Evolutionary conservation across 2,797 vertebrate genomes (phyloP).

Genomic region (Orestias chungarensis): DNA sequence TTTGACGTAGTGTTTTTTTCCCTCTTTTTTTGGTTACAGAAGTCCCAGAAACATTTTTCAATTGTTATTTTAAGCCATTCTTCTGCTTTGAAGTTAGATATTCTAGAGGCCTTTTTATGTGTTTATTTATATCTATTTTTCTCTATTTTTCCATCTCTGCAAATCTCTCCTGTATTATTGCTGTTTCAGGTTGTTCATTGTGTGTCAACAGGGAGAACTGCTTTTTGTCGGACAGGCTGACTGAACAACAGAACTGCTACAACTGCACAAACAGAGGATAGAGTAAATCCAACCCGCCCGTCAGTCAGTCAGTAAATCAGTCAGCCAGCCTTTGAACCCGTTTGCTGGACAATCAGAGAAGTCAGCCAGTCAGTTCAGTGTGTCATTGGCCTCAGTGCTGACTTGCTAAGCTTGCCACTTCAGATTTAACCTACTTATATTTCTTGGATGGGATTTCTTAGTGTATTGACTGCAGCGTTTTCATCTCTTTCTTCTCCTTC

Average conservation of each 20-base stretch:
- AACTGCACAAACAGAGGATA: constrained; percentile 73
- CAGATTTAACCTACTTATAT: constrained; percentile 68
- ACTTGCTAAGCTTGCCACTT: constrained; percentile 68
- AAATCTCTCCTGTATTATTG: constrained; percentile 64
- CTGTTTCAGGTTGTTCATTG: constrained; percentile 80
- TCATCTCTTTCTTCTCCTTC: constrained; percentile 16
- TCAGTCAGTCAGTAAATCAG: constrained; percentile 66
- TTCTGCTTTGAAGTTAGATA: constrained; percentile 60
- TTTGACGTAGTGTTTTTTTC: constrained; percentile 60
- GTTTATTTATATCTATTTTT: constrained; percentile 35
- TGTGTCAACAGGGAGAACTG: constrained; percentile 58
- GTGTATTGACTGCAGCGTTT: constrained; percentile 39
- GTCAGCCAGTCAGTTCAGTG: constrained; percentile 63
- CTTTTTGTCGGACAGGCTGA: constrained; percentile 64
- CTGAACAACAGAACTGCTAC: constrained; percentile 78
- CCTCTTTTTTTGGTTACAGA: constrained; percentile 66
- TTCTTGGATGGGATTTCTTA: constrained; percentile 40
- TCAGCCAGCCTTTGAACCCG: constrained; percentile 64
- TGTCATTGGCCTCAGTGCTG: constrained; percentile 68
- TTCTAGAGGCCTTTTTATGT: constrained; percentile 49
- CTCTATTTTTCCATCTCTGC: constrained; percentile 28
- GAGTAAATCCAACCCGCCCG: constrained; percentile 67
- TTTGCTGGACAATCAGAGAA: constrained; percentile 67
- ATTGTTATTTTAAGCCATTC: constrained; percentile 66
- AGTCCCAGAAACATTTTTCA: constrained; percentile 69